phyloP scores from a whole-genome alignment of 2,888 invertebrate species.

The Lasioglossum zephyrum region DNA sequence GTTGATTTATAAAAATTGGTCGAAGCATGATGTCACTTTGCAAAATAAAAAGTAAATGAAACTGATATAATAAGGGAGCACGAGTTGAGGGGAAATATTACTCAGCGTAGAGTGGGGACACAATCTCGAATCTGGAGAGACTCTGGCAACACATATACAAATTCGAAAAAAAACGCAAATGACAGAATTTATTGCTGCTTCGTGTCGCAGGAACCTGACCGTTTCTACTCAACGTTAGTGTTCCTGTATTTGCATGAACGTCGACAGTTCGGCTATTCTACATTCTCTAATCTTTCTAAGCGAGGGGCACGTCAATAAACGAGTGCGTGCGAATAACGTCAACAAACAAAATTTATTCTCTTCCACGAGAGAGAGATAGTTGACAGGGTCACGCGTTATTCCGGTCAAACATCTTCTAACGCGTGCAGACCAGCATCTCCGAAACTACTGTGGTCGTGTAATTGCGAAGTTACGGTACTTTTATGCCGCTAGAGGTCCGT shows the following conservation, averaged over 20 bases:
- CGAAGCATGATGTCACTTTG: too few relatives aligned
- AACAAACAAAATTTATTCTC: slow-evolving; percentile 15
- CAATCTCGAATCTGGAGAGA: too few relatives aligned
- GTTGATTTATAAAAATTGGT: too few relatives aligned
- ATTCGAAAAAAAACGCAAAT: neutral
- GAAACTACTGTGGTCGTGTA: slow-evolving; percentile 19
- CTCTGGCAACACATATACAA: neutral
- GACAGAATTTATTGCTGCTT: neutral
- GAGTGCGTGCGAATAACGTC: slow-evolving; percentile 11
- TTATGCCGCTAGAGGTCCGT: slow-evolving; percentile 11
- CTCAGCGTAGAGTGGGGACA: too few relatives aligned
- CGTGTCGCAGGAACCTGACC: neutral
- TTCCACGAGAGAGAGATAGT: neutral
- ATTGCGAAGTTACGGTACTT: slow-evolving; percentile 54
- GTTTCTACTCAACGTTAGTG: neutral
- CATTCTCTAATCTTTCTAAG: neutral
- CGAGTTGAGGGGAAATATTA: too few relatives aligned
- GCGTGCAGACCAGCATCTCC: neutral
- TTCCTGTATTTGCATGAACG: neutral
- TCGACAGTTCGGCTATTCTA: neutral
- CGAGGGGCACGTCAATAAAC: neutral
- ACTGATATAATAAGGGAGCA: too few relatives aligned
- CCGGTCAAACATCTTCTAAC: slow-evolving; percentile 26
- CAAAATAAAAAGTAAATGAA: too few relatives aligned
- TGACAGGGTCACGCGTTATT: slow-evolving; percentile 17